Base-by-base conservation (phyloP, 2,797 vertebrate species). In the Apodemus agrarius region DNA sequence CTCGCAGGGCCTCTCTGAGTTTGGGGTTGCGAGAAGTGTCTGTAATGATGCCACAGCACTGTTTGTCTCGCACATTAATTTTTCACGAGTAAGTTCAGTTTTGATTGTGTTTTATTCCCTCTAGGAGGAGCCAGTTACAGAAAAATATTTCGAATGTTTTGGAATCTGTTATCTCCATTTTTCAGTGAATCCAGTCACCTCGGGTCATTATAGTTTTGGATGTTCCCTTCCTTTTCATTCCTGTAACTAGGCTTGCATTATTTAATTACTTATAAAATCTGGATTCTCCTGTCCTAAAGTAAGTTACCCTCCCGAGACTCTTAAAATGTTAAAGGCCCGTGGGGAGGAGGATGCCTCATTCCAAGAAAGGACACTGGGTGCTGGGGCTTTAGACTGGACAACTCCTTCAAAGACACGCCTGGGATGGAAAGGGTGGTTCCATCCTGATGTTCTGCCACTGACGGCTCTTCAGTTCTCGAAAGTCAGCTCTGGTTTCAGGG, bases 91-190 rank as follows among this genome's bases (percentile, higher is more conserved):
- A 74, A 63, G 40, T 34, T 21, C 52, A 67, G 46, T 90, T 94
- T 92, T 49, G 57, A 85, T 83, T 82, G 16, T 1, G 93, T n/a
- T 67, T 59, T 69, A 59, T 65, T 83, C 65, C 75, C 94, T 90
- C 94, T 59, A 84, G 34, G 67, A 46, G 61, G 29, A 9, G 12
- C 24, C 40, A 65, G n/a, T 69, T 87, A 9, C 65, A 93, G 84
- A 83, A 61, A 43, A 90, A 67, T 37, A 69, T 61, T 89, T 95
- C 29, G 52, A 31, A 75, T 52, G n/a, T 63, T 67, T 93, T 94
- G 81, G 16, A 81, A 63, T 85, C n/a, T 24, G 46, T 69, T 82
- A 34, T 26, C 52, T 91, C 37, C 3, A 43, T 67, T 95, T 96
- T 96, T 84, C 74, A 76, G 6, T 72, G 59, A 82, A n/a, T 74